phyloP scores from a whole-genome alignment of 1,140 invertebrate genomes.

The Holotrichia oblita region DNA sequence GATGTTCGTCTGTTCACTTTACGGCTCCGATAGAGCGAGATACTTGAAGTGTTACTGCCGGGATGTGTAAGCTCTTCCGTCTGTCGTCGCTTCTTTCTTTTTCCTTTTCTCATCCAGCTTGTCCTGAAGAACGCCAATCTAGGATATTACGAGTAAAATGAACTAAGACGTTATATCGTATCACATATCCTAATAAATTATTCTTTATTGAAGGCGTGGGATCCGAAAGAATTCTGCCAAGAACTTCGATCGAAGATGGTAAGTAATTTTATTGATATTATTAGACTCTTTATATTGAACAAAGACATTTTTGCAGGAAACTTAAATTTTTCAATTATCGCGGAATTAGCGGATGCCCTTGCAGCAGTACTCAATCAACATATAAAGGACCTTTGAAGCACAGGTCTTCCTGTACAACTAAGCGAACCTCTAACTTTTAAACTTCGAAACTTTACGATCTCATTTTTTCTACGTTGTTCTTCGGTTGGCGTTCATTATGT shows the following conservation, averaged over 20 bases:
- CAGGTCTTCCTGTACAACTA: background rate
- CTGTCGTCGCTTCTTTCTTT: background rate
- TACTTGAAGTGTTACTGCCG: background rate
- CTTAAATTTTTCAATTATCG: constrained; percentile 9
- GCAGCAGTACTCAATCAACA: constrained; percentile 4
- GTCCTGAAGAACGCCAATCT: background rate
- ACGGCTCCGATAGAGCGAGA: background rate
- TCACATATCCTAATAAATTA: constrained; percentile 1
- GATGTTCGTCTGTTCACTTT: background rate
- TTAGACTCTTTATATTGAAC: background rate
- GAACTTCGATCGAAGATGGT: background rate
- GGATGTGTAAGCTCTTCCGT: background rate
- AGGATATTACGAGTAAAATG: background rate
- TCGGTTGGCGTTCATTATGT: constrained; percentile 25
- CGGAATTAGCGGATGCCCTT: background rate
- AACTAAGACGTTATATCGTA: background rate
- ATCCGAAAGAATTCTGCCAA: background rate
- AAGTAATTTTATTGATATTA: background rate
- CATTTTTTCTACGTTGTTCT: constrained; percentile 11
- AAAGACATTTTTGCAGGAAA: background rate
- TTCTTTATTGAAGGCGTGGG: background rate
- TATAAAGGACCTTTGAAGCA: background rate
- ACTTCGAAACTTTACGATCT: constrained; percentile 32
- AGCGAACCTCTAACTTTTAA: constrained; percentile 8
- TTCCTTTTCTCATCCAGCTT: background rate